These are phyloP conservation scores for Leucoraja erinaceus DNA, from an alignment of 2,113 vertebrate genomes.

Conservation along the genomic window DNA sequence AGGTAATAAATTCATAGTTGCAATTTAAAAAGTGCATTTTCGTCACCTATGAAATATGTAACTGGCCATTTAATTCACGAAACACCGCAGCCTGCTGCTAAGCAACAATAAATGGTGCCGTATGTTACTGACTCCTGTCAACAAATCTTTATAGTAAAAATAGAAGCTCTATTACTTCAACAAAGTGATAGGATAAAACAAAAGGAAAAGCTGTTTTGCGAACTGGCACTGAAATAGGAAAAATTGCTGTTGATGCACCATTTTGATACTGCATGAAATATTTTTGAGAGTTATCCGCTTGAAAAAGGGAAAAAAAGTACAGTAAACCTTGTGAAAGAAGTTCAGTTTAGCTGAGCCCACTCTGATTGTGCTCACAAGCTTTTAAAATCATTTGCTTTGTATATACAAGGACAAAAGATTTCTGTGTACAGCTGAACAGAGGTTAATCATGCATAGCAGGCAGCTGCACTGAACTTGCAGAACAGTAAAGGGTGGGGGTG, in stretches of 20 bases:
- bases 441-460: conserved; percentile 79
- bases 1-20: not conserved
- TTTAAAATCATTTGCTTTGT: conserved; percentile 99
- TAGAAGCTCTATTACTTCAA: conserved; percentile 65
- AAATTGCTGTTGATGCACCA: not conserved
- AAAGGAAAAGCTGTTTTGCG: conserved; percentile 48
- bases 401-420: conserved; percentile 87
- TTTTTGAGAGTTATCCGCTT: not conserved
- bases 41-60: not conserved
- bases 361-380: conserved; percentile 67
- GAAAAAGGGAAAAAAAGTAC: conserved; percentile 17
- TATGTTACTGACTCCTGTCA: conserved; percentile 57
- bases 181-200: conserved; percentile 62
- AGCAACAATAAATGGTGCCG: conserved; percentile 66
- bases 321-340: conserved; percentile 44
- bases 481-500: conserved; percentile 57
- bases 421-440: conserved; percentile 82
- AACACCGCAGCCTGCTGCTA: conserved; percentile 61
- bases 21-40: not conserved
- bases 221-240: conserved; percentile 42
- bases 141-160: conserved; percentile 70
- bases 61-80: conserved; percentile 45
- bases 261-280: not conserved
- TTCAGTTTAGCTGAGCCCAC: conserved; percentile 48
- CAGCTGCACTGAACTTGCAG: conserved; percentile 65